phyloP scores from a whole-genome alignment of 1,140 invertebrate species.

The Drosophila melanogaster region Release_6_plus_ISO1_MT NC_004354.4:10739001-10739500 shows the following conservation, averaged over 20 bases:
- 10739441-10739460: neutral
- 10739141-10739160: slow-evolving; percentile 71
- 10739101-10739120: slow-evolving; percentile 18
- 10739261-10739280: slow-evolving; percentile 30
- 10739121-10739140: slow-evolving; percentile 66
- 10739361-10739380: slow-evolving; percentile 17
- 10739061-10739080: slow-evolving; percentile 13
- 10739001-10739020: slow-evolving; percentile 29
- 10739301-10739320: neutral
- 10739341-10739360: slow-evolving; percentile 33
- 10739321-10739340: slow-evolving; percentile 33
- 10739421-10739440: neutral
- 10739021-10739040: slow-evolving; percentile 13
- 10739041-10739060: neutral
- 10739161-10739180: slow-evolving; percentile 57
- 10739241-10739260: slow-evolving; percentile 63
- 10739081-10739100: slow-evolving; percentile 35
- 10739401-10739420: neutral
- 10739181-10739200: slow-evolving; percentile 48
- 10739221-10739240: slow-evolving; percentile 49
- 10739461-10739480: slow-evolving; percentile 2
- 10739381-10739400: slow-evolving; percentile 17
- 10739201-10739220: slow-evolving; percentile 33
- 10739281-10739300: slow-evolving; percentile 44
- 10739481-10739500: slow-evolving; percentile 1